phyloP scores from a whole-genome alignment of 92 coral and sea anemone genomes.

The Zoanthus gigantus region DNA sequence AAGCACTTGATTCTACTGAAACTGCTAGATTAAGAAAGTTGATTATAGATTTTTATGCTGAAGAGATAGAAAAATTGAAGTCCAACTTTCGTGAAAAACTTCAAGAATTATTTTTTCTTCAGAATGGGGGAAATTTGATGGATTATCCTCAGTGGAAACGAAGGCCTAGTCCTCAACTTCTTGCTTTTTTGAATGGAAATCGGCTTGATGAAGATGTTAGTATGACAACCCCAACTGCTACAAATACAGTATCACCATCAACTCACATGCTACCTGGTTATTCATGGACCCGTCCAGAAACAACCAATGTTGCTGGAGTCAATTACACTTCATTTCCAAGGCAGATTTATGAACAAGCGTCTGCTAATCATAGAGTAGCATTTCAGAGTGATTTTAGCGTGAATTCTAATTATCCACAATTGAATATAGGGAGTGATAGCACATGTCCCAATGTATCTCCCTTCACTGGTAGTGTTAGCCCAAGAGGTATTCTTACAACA shows the following conservation, averaged over 20 bases:
- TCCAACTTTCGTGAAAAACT: constrained; percentile 87
- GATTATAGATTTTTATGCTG: constrained; percentile 85
- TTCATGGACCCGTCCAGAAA: constrained; percentile 65
- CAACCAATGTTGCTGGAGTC: constrained; percentile 52
- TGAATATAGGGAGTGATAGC: constrained; percentile 69
- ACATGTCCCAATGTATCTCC: constrained; percentile 90
- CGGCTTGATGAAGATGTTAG: constrained; percentile 86
- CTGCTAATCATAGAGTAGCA: constrained; percentile 71
- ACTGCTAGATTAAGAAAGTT: constrained; percentile 80
- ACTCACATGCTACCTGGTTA: constrained; percentile 58
- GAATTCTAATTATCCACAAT: constrained; percentile 69
- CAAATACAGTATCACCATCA: constrained; percentile 66
- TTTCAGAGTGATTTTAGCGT: constrained; percentile 61
- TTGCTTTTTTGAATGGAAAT: constrained; percentile 76
- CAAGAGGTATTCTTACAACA: constrained; percentile 62
- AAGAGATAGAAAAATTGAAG: constrained; percentile 82
- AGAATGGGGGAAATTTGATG: constrained; percentile 90
- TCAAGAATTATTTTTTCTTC: constrained; percentile 95
- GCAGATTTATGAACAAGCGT: constrained; percentile 82
- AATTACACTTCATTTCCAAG: constrained; percentile 72
- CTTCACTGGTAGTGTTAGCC: constrained; percentile 78
- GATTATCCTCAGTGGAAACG: constrained; percentile 87
- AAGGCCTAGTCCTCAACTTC: constrained; percentile 79
- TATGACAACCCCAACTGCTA: constrained; percentile 66
- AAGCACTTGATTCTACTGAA: constrained; percentile 85